These are phyloP conservation scores for Halocynthia roretzi DNA, from an alignment of 23 tunicate species.

Conservation along the genomic window DNA sequence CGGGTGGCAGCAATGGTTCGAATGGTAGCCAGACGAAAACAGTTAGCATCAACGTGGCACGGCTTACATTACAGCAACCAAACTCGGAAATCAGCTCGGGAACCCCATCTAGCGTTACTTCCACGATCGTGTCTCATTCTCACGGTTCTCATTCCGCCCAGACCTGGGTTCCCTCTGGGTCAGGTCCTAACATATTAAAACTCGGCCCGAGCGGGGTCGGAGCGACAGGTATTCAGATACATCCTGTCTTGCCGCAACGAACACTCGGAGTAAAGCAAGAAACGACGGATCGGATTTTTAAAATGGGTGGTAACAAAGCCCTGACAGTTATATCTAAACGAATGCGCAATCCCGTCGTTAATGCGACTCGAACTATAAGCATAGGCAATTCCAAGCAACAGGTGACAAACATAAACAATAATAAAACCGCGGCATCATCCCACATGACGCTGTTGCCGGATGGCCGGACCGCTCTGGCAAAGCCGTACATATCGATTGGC, in stretches of 20 bases:
- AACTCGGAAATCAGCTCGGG: conserved; percentile 3
- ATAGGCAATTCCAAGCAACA: conserved; percentile 12
- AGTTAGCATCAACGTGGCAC: conserved; percentile 52
- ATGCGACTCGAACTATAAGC: conserved; percentile 13
- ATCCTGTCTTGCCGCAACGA: background rate
- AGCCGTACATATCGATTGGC: background rate
- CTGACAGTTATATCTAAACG: conserved; percentile 22
- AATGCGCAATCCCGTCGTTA: background rate
- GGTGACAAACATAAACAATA: background rate
- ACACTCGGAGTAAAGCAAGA: conserved; percentile 7
- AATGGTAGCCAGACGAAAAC: conserved; percentile 41
- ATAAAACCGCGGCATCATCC: conserved; percentile 2
- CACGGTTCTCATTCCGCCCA: background rate
- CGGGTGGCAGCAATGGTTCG: background rate
- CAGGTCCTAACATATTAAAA: conserved; percentile 25
- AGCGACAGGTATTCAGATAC: conserved; percentile 22
- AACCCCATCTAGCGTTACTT: background rate
- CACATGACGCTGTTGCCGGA: conserved; percentile 14
- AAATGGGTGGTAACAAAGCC: background rate
- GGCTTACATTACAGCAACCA: conserved; percentile 15
- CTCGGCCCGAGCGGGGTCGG: conserved; percentile 11
- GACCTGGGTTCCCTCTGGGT: conserved; percentile 19
- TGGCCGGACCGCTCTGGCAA: conserved; percentile 1
- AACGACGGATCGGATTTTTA: background rate
- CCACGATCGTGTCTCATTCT: conserved; percentile 4